phyloP scores from a whole-genome alignment of 1,140 invertebrate genomes.

The Gryon sp. region DNA sequence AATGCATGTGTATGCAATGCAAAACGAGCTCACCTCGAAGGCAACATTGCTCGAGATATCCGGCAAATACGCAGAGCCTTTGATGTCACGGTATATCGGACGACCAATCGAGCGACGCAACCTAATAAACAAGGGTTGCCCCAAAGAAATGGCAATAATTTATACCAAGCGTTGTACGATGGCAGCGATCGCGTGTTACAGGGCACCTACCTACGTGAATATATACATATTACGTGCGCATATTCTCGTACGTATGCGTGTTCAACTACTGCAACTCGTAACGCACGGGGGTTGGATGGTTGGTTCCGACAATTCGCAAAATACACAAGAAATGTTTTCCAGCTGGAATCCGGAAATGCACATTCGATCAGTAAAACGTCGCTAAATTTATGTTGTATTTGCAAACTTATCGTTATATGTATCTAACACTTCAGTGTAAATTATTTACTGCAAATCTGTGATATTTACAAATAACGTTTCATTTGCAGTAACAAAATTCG shows the following conservation, averaged over 20 bases:
- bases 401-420: too few species aligned
- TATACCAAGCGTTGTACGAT: constrained; percentile 70
- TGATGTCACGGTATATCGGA: constrained; percentile 76
- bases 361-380: constrained; percentile 52
- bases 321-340: constrained; percentile 53
- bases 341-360: constrained; percentile 53
- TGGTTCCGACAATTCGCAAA: constrained; percentile 47
- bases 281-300: constrained; percentile 48
- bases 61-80: constrained; percentile 68
- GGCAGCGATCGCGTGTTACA: constrained; percentile 76
- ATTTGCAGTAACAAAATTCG: too few species aligned
- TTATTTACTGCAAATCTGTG: too few species aligned
- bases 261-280: constrained; percentile 49
- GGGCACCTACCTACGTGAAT: constrained; percentile 61
- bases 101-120: constrained; percentile 68
- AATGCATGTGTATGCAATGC: constrained; percentile 56
- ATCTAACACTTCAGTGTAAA: too few species aligned
- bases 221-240: constrained; percentile 54
- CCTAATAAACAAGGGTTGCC: constrained; percentile 73
- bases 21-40: constrained; percentile 60
- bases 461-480: too few species aligned
- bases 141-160: constrained; percentile 79
- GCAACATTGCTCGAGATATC: constrained; percentile 55
- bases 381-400: constrained; percentile 28
- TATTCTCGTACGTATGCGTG: constrained; percentile 52